Base-by-base conservation (phyloP, 2,797 vertebrate species). In the Hydrophis major region DNA sequence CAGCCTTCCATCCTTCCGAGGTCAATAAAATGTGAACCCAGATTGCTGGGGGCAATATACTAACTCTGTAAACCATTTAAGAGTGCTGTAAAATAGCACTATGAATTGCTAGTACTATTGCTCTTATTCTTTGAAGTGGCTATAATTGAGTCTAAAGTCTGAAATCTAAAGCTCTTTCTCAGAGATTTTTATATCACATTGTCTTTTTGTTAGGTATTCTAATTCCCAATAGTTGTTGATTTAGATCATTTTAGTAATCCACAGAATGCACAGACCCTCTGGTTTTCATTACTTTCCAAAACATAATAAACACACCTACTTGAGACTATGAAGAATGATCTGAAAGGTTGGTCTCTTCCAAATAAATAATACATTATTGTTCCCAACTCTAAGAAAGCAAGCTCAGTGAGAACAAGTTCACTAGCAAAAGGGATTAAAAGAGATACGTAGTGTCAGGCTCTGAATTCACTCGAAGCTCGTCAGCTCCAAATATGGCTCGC, bases 351-450 rank as follows among this genome's bases (percentile, higher is more conserved):
- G 37, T 89, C 37, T 89, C 11, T 47, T 50, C 27, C 6, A 89
- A 50, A 4, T 63, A 25, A 47, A 61, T 89, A 27, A 69, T 37
- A 60, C 2, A 28, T 50, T 5, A 27, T 87, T 93, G 12, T 87
- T 93, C 28, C 50, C 55, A 18, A 88, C 13, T 27, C 7, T 88
- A n/a, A 91, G 20, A 91, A 93, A 60, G 37, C 55, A 60, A 14
- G 28, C 37, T 59, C 47, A 55, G 20, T 88, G 22, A 27, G 69
- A 88, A 91, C 59, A 89, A 91, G 18, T 86, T 69, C 22, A 25
- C 37, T 50, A 56, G 88, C 74, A 90, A 88, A n/a, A 63, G 83
- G 66, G 66, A 27, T 83, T 63, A 37, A 83, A 90, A 94, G 50
- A 3, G 13, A 50, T 90, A 32, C 2, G 16, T 7, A 6, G 50